These are phyloP conservation scores for Lasioglossum albipes DNA, from an alignment of 1,140 invertebrate species.

Conservation along the genomic window DNA sequence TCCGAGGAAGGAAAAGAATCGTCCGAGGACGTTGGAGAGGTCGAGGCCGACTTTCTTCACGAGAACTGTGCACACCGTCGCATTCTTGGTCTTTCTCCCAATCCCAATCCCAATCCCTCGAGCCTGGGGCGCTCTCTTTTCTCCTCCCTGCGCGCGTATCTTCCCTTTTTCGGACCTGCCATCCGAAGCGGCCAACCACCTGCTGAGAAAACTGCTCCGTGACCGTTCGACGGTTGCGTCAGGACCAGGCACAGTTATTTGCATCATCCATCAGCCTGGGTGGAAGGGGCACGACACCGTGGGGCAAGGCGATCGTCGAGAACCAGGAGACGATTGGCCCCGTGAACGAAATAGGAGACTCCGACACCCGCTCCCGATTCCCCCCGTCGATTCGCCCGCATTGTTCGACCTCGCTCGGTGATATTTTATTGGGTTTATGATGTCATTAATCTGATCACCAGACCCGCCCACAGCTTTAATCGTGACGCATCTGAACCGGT, in stretches of 20 bases:
- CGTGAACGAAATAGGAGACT: slow-evolving; percentile 16
- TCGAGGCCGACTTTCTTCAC: slow-evolving; percentile 44
- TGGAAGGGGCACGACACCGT: neutral
- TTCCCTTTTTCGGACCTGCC: slow-evolving; percentile 57
- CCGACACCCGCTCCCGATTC: slow-evolving; percentile 54
- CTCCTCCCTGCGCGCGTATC: slow-evolving; percentile 24
- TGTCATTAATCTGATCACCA: slow-evolving; percentile 76
- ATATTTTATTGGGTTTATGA: slow-evolving; percentile 79
- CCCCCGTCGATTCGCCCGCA: slow-evolving; percentile 63
- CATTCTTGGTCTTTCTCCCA: slow-evolving; percentile 29
- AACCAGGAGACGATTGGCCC: slow-evolving; percentile 7
- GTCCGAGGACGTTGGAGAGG: slow-evolving; percentile 6
- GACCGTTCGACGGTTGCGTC: slow-evolving; percentile 67
- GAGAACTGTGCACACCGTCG: neutral
- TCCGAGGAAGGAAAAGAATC: slow-evolving; percentile 15
- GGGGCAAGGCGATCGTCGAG: slow-evolving; percentile 11
- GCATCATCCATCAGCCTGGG: slow-evolving; percentile 76
- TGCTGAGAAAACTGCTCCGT: slow-evolving; percentile 75
- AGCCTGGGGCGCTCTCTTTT: slow-evolving; percentile 28
- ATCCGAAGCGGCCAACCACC: slow-evolving; percentile 65
- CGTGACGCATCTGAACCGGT: slow-evolving; percentile 67
- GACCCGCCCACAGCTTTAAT: slow-evolving; percentile 73
- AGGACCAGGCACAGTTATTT: slow-evolving; percentile 71
- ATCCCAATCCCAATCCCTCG: neutral
- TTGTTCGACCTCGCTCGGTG: slow-evolving; percentile 68